Base-by-base conservation (phyloP, 2,113 vertebrate genomes). In the Okapia johnstoni region DNA sequence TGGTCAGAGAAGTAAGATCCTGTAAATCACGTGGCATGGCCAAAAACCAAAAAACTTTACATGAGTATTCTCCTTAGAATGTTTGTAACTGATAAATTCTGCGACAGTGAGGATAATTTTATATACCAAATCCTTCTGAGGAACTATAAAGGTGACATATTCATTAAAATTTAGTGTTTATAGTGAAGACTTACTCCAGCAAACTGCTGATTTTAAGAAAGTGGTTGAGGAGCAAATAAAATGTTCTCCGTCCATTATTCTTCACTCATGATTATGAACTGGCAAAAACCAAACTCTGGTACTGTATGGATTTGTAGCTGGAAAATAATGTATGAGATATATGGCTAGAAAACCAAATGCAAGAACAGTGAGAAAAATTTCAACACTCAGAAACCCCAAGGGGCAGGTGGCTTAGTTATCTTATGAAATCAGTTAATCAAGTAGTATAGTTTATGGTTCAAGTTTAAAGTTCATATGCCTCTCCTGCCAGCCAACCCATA, bases 311-410 rank as follows among this genome's bases (percentile, higher is more conserved):
- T 63, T 57, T 57, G 23, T 48, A 55, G 30, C 8, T 81, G 23
- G 23, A 73, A 83, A 76, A 70, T 28, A 80, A 90, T 55, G 30
- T 50, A 33, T 70, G 26, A 50, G 10, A 80, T 70, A 21, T 9
- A 81, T 30, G 40, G n/a, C 13, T 54, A 7, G 30, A 57, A 94
- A 92, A 52, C 7, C 52, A 92, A 77, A 92, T n/a, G 16, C 87
- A 63, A 96, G 80, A 95, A 76, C 25, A 54, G 25, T 70, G 85
- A 73, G 73, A 87, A 84, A 97, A 88, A 60, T 46, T 94, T 33
- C 14, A 88, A 26, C 66, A 92, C 61, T 12, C 46, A 25, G 40
- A 76, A 88, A 84, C 12, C 14, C n/a, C 43, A 33, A 96, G 52
- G 55, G 43, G 6, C 25, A 70, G 40, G 15, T 30, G 93, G 6